A percentile compares a stretch with the other conserved stretches of the same genome.
These are phyloP conservation scores for Schizothorax lantsangensis DNA, from an alignment of 2,797 vertebrate genomes.

Conservation along the genomic window DNA sequence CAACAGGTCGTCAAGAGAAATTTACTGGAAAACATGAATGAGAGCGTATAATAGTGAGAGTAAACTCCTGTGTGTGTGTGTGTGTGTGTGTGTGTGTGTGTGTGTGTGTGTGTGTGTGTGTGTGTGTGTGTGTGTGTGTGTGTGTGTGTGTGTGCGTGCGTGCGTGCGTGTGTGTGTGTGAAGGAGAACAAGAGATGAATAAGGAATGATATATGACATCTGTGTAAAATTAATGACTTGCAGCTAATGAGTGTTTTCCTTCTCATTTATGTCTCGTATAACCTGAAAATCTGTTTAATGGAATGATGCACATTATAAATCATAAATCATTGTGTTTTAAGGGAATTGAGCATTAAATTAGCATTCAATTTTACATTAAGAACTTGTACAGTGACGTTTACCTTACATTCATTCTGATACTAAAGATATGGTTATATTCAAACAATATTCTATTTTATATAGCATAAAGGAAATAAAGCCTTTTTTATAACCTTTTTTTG, in stretches of 20 bases:
- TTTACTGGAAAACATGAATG: neutral
- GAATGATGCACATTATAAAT: neutral
- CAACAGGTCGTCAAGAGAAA: neutral
- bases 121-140: neutral
- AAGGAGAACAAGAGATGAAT: neutral
- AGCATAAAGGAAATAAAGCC: neutral
- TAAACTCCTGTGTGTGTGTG: neutral
- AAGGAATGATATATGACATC: neutral
- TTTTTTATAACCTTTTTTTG: neutral
- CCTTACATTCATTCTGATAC: neutral
- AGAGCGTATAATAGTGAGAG: neutral
- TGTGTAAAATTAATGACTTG: slow-evolving; percentile 10
- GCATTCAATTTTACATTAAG: neutral
- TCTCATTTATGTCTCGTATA: neutral
- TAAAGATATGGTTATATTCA: neutral
- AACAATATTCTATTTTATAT: neutral
- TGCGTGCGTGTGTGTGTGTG: neutral
- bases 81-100: too few species aligned
- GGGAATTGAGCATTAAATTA: neutral
- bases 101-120: neutral
- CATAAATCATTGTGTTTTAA: neutral
- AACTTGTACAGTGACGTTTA: neutral
- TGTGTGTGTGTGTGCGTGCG: neutral
- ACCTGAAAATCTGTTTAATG: neutral
- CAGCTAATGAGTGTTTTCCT: neutral